Percentiles rank a stretch among this genome's conserved stretches.
Conservation (phyloP, 1,140 invertebrate species). For the Zaprionus nigranus region DNA sequence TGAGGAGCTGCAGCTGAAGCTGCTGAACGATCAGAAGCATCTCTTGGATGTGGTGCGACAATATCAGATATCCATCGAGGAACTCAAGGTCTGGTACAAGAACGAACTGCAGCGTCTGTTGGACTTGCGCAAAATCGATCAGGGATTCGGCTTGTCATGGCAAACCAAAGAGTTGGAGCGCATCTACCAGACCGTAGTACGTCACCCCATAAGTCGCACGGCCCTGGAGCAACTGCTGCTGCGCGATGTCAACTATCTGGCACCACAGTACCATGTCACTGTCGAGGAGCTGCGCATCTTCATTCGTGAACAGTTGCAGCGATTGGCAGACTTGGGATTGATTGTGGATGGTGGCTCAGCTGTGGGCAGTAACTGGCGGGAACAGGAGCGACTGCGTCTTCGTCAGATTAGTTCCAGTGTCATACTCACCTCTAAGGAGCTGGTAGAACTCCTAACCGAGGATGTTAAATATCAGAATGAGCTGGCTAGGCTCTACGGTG, state of each 20-base stretch:
- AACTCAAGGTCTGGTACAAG: constrained; percentile 69
- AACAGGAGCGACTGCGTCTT: constrained; percentile 65
- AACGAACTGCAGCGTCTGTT: constrained; percentile 65
- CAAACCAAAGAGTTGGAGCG: constrained; percentile 64
- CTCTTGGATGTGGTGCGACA: constrained; percentile 57
- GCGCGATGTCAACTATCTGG: constrained; percentile 32
- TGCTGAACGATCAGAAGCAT: constrained; percentile 65
- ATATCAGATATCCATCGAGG: constrained; percentile 70
- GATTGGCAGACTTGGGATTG: constrained; percentile 60
- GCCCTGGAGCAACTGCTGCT: constrained; percentile 56
- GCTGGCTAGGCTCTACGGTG: constrained; percentile 60
- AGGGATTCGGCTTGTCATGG: constrained; percentile 48
- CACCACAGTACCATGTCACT: constrained; percentile 55
- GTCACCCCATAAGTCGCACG: constrained; percentile 44
- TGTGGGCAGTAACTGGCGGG: constrained; percentile 58
- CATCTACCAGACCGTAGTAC: constrained; percentile 53
- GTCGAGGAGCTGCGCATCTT: constrained; percentile 67
- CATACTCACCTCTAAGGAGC: constrained; percentile 65
- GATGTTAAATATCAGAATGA: constrained; percentile 64
- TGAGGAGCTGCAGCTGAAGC: constrained; percentile 63
- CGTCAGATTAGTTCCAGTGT: constrained; percentile 58
- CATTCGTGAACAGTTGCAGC: constrained; percentile 57
- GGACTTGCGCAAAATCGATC: constrained; percentile 53
- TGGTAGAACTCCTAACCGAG: constrained; percentile 62
- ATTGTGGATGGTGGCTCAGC: constrained; percentile 29